phyloP scores from a whole-genome alignment of 2,888 invertebrate species.

The Lepas anatifera region DNA sequence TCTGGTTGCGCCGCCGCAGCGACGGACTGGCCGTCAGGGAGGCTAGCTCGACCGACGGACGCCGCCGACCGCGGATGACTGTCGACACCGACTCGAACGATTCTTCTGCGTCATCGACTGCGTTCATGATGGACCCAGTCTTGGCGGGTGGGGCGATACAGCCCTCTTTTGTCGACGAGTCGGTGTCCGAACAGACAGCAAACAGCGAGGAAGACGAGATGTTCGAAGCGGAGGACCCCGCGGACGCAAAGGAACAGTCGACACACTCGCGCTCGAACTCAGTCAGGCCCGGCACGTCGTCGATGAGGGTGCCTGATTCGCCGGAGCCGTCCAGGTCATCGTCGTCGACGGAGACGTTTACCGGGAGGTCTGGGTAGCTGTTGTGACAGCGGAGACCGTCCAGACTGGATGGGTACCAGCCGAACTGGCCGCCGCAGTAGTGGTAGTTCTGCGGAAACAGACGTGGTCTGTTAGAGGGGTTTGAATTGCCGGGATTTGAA shows the following conservation, averaged over 20 bases:
- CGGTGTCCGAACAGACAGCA: not conserved
- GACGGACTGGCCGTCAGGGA: too few species aligned
- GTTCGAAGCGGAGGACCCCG: not conserved
- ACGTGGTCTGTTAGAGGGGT: not conserved
- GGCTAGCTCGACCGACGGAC: too few species aligned
- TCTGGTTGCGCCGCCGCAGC: too few species aligned
- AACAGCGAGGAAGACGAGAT: not conserved
- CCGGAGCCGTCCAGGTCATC: not conserved
- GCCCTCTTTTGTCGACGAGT: too few species aligned
- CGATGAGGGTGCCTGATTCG: not conserved
- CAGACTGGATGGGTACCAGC: not conserved
- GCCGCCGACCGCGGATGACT: too few species aligned
- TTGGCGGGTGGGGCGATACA: too few species aligned
- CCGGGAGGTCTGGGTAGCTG: not conserved
- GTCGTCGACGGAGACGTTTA: not conserved
- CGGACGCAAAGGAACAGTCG: not conserved
- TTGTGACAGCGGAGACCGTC: not conserved
- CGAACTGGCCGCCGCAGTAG: not conserved
- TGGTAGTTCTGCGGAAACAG: not conserved
- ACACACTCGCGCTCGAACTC: not conserved
- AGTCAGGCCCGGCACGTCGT: not conserved
- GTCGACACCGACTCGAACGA: too few species aligned
- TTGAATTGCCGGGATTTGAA: too few species aligned
- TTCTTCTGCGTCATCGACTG: too few species aligned
- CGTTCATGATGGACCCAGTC: too few species aligned